Percentiles rank a stretch among this genome's conserved stretches.
These are phyloP conservation scores for Brachionus sp. DNA, from an alignment of 1,140 invertebrate genomes.

Conservation along the genomic window DNA sequence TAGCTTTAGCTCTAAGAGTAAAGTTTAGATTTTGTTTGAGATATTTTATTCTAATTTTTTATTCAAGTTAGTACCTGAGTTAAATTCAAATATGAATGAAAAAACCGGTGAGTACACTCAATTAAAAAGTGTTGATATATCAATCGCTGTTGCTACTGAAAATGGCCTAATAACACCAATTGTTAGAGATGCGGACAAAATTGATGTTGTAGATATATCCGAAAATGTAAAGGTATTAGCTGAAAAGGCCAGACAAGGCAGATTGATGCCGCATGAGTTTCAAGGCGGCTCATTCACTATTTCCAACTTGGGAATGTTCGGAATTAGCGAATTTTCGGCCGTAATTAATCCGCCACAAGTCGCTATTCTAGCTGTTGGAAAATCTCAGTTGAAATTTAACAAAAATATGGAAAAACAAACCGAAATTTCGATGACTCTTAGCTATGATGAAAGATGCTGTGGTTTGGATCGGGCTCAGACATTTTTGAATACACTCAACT, in stretches of 20 bases:
- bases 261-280: constrained; percentile 92
- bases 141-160: constrained; percentile 91
- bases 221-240: constrained; percentile 64
- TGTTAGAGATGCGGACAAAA: constrained; percentile 80
- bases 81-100: constrained; percentile 38
- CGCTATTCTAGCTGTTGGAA: constrained; percentile 44
- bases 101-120: constrained; percentile 51
- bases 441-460: constrained; percentile 27
- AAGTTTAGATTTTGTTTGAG: not conserved
- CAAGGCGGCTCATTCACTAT: constrained; percentile 74
- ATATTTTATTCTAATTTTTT: not conserved
- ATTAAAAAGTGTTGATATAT: constrained; percentile 87
- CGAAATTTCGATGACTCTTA: constrained; percentile 11
- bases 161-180: constrained; percentile 95
- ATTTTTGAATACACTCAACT: constrained; percentile 21
- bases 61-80: constrained; percentile 25
- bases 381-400: constrained; percentile 16
- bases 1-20: constrained; percentile 21
- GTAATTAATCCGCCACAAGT: constrained; percentile 70
- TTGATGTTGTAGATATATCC: constrained; percentile 47
- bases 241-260: constrained; percentile 82
- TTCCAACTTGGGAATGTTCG: constrained; percentile 98
- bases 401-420: constrained; percentile 22
- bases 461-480: constrained; percentile 10
- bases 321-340: constrained; percentile 69